phyloP scores from a whole-genome alignment of 2,888 invertebrate species.

The Xanthia icteritia region DNA sequence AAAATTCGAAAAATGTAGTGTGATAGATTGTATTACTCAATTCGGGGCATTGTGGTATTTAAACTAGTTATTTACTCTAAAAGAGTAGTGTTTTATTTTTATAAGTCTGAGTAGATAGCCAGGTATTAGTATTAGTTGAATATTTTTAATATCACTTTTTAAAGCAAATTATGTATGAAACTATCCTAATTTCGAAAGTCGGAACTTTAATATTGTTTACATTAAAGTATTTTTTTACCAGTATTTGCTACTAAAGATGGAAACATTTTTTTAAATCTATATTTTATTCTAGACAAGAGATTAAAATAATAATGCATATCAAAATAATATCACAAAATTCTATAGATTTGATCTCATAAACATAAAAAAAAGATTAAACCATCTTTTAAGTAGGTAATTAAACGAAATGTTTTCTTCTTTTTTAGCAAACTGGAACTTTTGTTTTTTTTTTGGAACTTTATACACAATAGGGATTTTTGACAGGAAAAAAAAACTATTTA shows the following conservation, averaged over 20 bases:
- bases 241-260: conserved; percentile 17
- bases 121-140: conserved; percentile 47
- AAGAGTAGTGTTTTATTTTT: conserved; percentile 71
- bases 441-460: too few relatives aligned
- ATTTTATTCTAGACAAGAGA: background rate
- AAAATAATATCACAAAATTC: conserved; percentile 20
- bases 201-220: background rate
- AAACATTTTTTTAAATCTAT: background rate
- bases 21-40: conserved; percentile 57
- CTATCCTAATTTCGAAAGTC: background rate
- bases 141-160: conserved; percentile 52
- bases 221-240: conserved; percentile 40
- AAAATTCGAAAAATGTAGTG: conserved; percentile 62
- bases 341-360: conserved; percentile 25
- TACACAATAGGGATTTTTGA: background rate
- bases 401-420: conserved; percentile 21
- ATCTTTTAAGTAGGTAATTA: background rate
- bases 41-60: conserved; percentile 60
- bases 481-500: too few relatives aligned
- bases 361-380: background rate
- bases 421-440: conserved; percentile 21
- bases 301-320: conserved; percentile 38
- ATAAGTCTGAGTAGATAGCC: conserved; percentile 70
- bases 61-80: conserved; percentile 66
- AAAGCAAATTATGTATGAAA: conserved; percentile 7